A percentile compares a stretch with the other conserved stretches of the same genome.
These are phyloP conservation scores for Leucophenga montana DNA, from an alignment of 2,888 invertebrate genomes.

Conservation along the genomic window DNA sequence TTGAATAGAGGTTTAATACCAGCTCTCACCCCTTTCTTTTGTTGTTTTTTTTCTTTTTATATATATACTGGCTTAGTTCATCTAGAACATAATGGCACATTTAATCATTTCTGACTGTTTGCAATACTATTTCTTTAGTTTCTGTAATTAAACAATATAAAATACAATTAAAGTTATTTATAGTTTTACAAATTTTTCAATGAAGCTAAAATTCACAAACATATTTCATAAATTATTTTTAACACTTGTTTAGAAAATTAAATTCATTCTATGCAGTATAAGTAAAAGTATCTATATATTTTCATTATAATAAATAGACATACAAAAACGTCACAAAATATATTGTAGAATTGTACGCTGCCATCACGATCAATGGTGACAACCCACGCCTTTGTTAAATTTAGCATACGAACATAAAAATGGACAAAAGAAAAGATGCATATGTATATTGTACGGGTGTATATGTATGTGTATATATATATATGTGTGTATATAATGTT, in stretches of 20 bases:
- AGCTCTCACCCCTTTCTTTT: not conserved
- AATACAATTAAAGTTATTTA: constrained; percentile 27
- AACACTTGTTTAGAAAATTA: constrained; percentile 25
- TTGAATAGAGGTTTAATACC: not conserved
- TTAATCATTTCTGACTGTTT: not conserved
- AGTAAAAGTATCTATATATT: no score
- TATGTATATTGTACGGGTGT: not conserved
- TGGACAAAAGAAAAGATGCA: constrained; percentile 14
- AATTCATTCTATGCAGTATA: constrained; percentile 24
- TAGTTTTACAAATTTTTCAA: constrained; percentile 41
- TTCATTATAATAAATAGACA: constrained; percentile 37
- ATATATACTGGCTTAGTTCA: not conserved
- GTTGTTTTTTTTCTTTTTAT: not conserved
- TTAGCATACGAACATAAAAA: constrained; percentile 51
- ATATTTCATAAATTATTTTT: constrained; percentile 1
- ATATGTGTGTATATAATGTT: constrained; percentile 13
- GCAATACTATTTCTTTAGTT: no score
- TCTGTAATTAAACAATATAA: not conserved
- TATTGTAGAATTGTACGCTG: constrained; percentile 43
- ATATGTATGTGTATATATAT: constrained; percentile 17
- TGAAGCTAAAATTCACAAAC: constrained; percentile 35
- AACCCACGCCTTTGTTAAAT: constrained; percentile 60
- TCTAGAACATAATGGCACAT: constrained; percentile 19
- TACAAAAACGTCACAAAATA: constrained; percentile 49
- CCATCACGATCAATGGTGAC: constrained; percentile 60